phyloP scores from a whole-genome alignment of 2,888 invertebrate species.

The Smittia aterrima region DNA sequence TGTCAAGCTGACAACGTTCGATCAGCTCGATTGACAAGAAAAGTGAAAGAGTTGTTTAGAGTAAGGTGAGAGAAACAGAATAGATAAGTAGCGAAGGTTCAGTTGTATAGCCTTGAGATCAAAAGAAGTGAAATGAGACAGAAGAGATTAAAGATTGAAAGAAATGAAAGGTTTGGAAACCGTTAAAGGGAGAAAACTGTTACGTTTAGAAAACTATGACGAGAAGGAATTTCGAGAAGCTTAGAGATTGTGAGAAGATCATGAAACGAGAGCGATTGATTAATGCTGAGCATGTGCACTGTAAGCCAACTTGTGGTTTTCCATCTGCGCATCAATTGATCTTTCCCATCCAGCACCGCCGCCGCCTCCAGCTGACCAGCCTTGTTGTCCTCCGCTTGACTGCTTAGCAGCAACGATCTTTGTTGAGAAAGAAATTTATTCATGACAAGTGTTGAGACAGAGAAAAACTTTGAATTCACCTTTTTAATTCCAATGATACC shows the following conservation, averaged over 20 bases:
- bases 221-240: neutral
- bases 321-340: slow-evolving; percentile 57
- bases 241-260: slow-evolving; percentile 32
- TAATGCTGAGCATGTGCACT: slow-evolving; percentile 60
- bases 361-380: slow-evolving; percentile 54
- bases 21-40: too few relatives aligned
- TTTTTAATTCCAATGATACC: slow-evolving; percentile 81
- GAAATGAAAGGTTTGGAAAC: slow-evolving; percentile 12
- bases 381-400: slow-evolving; percentile 53
- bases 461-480: too few relatives aligned
- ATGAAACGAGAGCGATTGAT: slow-evolving; percentile 38
- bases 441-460: too few relatives aligned
- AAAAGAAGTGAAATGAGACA: slow-evolving; percentile 1
- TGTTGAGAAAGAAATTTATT: too few relatives aligned
- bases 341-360: slow-evolving; percentile 56
- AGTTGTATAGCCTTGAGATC: neutral
- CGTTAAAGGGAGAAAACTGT: slow-evolving; percentile 25
- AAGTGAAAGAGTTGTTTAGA: neutral
- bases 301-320: slow-evolving; percentile 70
- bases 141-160: neutral
- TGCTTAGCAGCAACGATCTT: slow-evolving; percentile 70
- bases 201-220: neutral
- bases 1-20: too few relatives aligned
- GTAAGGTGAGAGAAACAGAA: neutral
- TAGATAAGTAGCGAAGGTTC: too few relatives aligned